phyloP scores from a whole-genome alignment of 2,888 invertebrate genomes.

The Aromia moschata region DNA sequence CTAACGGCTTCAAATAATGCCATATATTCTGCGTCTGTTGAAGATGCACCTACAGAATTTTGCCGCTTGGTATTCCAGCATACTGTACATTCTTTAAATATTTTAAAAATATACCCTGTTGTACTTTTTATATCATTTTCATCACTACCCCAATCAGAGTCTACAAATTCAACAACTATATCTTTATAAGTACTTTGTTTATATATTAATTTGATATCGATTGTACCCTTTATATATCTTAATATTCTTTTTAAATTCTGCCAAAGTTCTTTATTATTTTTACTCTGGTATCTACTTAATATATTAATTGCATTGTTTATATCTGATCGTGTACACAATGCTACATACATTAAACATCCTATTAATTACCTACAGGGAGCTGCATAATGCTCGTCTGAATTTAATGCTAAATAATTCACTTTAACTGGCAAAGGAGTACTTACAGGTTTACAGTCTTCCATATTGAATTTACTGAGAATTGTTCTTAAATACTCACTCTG shows the following conservation, averaged over 20 bases:
- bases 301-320: conserved; percentile 44
- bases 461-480: conserved; percentile 45
- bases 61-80: conserved; percentile 21
- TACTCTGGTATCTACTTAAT: conserved; percentile 45
- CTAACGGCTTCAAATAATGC: conserved; percentile 44
- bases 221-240: conserved; percentile 47
- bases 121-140: conserved; percentile 23
- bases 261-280: conserved; percentile 44
- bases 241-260: conserved; percentile 44
- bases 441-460: conserved; percentile 37
- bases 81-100: conserved; percentile 22
- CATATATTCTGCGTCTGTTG: conserved; percentile 41
- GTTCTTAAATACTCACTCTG: conserved; percentile 38
- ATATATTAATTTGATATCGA: conserved; percentile 23
- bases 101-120: conserved; percentile 26
- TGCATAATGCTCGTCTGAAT: conserved; percentile 42
- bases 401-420: conserved; percentile 42
- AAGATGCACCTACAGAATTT: conserved; percentile 48
- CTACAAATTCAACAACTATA: conserved; percentile 18
- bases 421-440: conserved; percentile 42
- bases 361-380: conserved; percentile 39
- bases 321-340: conserved; percentile 39
- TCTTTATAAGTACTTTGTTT: conserved; percentile 3
- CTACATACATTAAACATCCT: conserved; percentile 38
- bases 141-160: conserved; percentile 27